These are phyloP conservation scores for Anguilla marmorata DNA, from an alignment of 2,797 vertebrate genomes.

Conservation along the genomic window DNA sequence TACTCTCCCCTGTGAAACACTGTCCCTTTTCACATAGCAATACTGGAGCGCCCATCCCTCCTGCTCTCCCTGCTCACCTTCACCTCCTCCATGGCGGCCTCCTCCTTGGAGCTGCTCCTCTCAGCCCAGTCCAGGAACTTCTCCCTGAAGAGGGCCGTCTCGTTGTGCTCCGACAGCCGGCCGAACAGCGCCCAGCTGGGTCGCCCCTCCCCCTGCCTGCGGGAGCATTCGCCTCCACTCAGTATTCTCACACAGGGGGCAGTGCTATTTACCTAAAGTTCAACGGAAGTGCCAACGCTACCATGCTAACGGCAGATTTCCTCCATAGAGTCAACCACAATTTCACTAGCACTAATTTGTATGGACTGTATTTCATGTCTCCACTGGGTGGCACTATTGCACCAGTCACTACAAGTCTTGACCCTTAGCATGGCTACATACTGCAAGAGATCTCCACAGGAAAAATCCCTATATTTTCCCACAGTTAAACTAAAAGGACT, in stretches of 20 bases:
- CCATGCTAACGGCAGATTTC: background rate
- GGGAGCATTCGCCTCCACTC: slow-evolving; percentile 1
- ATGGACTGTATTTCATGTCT: background rate
- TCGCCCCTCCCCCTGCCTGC: slow-evolving; percentile 70
- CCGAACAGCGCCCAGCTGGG: slow-evolving; percentile 76
- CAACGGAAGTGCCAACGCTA: background rate
- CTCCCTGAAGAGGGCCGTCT: slow-evolving; percentile 75
- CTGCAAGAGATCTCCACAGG: background rate
- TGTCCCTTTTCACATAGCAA: background rate
- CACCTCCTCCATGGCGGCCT: slow-evolving; percentile 38
- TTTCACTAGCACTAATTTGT: background rate
- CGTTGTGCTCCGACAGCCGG: slow-evolving; percentile 63
- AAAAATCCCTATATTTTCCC: background rate
- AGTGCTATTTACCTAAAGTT: background rate
- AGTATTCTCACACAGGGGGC: background rate
- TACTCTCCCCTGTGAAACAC: background rate
- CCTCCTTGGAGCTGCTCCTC: slow-evolving; percentile 22
- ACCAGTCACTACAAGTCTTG: background rate
- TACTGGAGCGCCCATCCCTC: background rate
- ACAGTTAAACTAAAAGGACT: background rate
- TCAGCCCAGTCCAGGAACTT: slow-evolving; percentile 73
- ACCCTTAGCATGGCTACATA: background rate
- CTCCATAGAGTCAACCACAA: background rate
- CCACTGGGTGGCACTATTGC: slow-evolving; percentile 29
- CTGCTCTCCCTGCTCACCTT: slow-evolving; percentile 53